Evolutionary conservation across 2,113 vertebrate species (phyloP).

Genomic region (Oncorhynchus clarkii): DNA sequence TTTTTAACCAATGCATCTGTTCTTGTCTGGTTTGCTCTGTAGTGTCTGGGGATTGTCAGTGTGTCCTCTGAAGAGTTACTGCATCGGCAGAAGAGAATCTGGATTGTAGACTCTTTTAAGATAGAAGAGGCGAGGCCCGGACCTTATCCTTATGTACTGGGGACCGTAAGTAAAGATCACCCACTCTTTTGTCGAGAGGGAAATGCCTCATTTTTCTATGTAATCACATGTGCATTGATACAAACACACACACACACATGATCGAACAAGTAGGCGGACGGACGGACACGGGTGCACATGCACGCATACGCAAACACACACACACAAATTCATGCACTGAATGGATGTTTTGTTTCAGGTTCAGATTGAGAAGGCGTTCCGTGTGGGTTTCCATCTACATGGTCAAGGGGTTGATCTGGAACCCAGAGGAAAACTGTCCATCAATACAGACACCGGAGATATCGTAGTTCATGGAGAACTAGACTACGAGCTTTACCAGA

Average conservation of each 20-base stretch:
- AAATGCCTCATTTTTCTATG: not conserved
- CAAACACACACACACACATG: not conserved
- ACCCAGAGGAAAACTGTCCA: slow-evolving; percentile 37
- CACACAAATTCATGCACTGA: too few relatives aligned
- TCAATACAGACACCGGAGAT: slow-evolving; percentile 26
- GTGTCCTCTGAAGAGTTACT: not conserved
- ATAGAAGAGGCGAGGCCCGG: not conserved
- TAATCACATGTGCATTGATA: not conserved
- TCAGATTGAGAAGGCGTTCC: not conserved
- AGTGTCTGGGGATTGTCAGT: slow-evolving; percentile 1
- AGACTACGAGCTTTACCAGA: slow-evolving; percentile 41
- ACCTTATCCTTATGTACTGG: slow-evolving; percentile 38
- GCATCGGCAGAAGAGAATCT: slow-evolving; percentile 1
- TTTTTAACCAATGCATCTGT: not conserved
- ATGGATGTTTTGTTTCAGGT: slow-evolving; percentile 40
- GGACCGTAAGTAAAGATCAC: slow-evolving; percentile 24
- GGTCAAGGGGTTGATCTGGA: slow-evolving; percentile 55
- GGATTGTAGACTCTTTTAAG: slow-evolving; percentile 1
- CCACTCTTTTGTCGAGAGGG: not conserved
- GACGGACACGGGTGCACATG: too few relatives aligned
- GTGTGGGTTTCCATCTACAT: slow-evolving; percentile 18
- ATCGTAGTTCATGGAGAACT: slow-evolving; percentile 40
- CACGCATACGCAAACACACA: too few relatives aligned
- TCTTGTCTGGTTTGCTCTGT: not conserved
- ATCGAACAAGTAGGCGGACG: not conserved